Evolutionary conservation across 2,888 invertebrate species (phyloP).

Genomic region (Caenorhabditis becei): DNA sequence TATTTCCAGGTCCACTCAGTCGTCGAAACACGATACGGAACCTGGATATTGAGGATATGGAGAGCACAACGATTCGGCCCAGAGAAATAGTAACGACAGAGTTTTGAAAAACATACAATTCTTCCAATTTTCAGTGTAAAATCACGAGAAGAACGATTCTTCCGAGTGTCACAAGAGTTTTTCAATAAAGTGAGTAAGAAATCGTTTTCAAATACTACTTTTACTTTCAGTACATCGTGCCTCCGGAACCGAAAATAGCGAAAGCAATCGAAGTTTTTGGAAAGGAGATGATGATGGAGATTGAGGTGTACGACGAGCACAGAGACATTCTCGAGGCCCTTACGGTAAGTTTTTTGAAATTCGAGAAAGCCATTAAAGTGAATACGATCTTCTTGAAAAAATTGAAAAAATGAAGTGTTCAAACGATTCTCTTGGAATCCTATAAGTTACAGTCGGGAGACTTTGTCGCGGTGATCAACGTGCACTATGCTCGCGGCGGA

Average conservation of each 20-base stretch:
- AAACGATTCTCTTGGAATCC: too few species aligned
- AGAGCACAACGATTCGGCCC: conserved; percentile 8
- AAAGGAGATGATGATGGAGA: conserved; percentile 14
- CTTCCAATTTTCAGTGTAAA: background rate
- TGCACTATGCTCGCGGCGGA: conserved; percentile 3
- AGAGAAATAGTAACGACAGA: conserved; percentile 12
- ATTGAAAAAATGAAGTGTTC: too few species aligned
- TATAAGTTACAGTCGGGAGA: conserved; percentile 38
- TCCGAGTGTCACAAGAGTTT: conserved; percentile 3
- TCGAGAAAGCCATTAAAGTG: background rate
- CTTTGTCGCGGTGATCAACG: conserved; percentile 14
- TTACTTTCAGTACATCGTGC: conserved; percentile 24
- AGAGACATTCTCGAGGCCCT: background rate
- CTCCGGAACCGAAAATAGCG: conserved; percentile 16
- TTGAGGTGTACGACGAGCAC: conserved; percentile 36
- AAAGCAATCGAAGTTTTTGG: conserved; percentile 13
- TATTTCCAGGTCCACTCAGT: conserved; percentile 36
- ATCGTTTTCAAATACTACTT: too few species aligned
- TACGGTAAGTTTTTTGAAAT: conserved; percentile 1
- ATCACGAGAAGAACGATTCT: conserved; percentile 3
- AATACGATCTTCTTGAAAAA: background rate
- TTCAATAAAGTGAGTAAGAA: conserved; percentile 9
- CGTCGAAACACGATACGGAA: background rate
- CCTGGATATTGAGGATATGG: conserved; percentile 22
- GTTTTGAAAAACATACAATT: background rate